Evolutionary conservation across 2,888 invertebrate species (phyloP), one percentile per base, ranked within the genome.

Genomic region (Byasa hedistus): DNA sequence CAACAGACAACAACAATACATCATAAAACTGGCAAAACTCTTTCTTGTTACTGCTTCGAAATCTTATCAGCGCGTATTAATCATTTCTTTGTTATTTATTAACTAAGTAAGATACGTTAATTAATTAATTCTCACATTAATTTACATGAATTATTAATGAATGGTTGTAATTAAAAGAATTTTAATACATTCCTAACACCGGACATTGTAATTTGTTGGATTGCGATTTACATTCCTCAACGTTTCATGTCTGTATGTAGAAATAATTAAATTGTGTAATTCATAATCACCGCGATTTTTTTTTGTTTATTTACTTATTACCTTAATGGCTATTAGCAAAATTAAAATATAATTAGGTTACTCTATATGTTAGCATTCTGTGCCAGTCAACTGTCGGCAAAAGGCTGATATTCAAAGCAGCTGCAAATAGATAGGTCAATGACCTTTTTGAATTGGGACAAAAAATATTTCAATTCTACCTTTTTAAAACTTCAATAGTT

Each of bases 171-270:
- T 64, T 58, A 58, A 12, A 23, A 57, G 57, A 58, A 52, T n/a
- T 52, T 52, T 48, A 57, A 58, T 59, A 59, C 59, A 59, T 59
- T 24, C 59, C 59, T 44, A 59, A 59, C 59, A 48, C 48, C 48
- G 44, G 59, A 48, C 23, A 44, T 44, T 48, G n/a, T 59, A 48
- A 59, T 59, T 59, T 48, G 59, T 48, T 59, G 24, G 59, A 48
- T 59, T 17, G 24, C 17, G 7, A 48, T 23, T 24, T 48, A 48
- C 17, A 48, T 48, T 44, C 48, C 59, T 59, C 17, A 48, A n/a
- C 7, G 22, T 59, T 59, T 48, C 19, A 10, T 59, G 2, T 23
- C 39, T 73, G 73, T 76, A 76, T 77, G 73, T 72, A 72, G 75
- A 68, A 48, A 48, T 52, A n/a, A 21, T 10, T 52, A n/a, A 52